These are phyloP conservation scores for Polyergus mexicanus DNA, from an alignment of 1,140 invertebrate genomes.

Conservation along the genomic window DNA sequence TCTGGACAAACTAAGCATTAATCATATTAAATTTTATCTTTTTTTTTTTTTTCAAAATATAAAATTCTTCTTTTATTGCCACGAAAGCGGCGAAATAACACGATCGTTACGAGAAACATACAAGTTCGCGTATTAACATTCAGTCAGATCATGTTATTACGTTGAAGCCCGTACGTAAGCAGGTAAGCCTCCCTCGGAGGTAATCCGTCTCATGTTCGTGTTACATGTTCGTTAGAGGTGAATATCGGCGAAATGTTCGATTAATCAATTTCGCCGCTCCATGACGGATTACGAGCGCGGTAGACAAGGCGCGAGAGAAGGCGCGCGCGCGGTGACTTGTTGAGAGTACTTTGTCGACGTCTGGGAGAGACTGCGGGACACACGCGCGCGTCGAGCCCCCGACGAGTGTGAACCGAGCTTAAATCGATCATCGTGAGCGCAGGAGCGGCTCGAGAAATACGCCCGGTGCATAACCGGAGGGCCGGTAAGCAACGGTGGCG, in stretches of 20 bases:
- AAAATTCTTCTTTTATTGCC: not conserved
- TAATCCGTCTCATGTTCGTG: slow-evolving; percentile 59
- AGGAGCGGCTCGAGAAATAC: slow-evolving; percentile 71
- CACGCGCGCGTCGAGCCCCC: slow-evolving; percentile 29
- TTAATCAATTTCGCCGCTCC: slow-evolving; percentile 61
- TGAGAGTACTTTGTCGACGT: slow-evolving; percentile 55
- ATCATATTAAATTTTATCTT: not conserved
- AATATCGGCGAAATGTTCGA: slow-evolving; percentile 54
- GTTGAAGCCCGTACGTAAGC: slow-evolving; percentile 23
- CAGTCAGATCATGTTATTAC: slow-evolving; percentile 32
- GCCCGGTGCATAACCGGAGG: slow-evolving; percentile 72
- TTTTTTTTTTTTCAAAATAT: not conserved
- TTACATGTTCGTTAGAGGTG: slow-evolving; percentile 58
- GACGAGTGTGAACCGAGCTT: slow-evolving; percentile 69
- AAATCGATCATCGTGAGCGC: slow-evolving; percentile 72
- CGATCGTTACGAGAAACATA: slow-evolving; percentile 5
- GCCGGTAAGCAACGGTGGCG: slow-evolving; percentile 62
- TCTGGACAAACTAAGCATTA: not conserved
- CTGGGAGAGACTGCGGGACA: slow-evolving; percentile 43
- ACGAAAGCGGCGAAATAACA: not conserved
- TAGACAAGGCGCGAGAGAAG: slow-evolving; percentile 28
- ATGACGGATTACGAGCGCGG: slow-evolving; percentile 63
- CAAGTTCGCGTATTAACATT: slow-evolving; percentile 15
- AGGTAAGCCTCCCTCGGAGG: slow-evolving; percentile 47
- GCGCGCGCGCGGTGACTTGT: slow-evolving; percentile 48